Base-by-base conservation (phyloP, 2,888 invertebrate genomes). In the Tenthredo mesomela region DNA sequence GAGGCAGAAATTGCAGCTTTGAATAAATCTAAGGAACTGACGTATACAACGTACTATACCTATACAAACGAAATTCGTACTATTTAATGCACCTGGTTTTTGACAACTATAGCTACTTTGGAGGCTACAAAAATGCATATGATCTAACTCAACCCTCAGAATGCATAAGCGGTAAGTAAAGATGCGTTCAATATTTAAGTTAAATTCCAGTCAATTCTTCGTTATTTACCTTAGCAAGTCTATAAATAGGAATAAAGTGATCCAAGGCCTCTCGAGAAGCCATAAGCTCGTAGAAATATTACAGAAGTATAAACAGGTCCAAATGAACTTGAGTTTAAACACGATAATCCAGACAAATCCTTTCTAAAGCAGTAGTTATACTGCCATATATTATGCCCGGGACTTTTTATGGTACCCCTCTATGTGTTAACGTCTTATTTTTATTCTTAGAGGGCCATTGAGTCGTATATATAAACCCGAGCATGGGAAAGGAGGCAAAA, bases 381-480 rank as follows among this genome's bases (percentile, higher is more conserved):
- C 87, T 85, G 88, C 88, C 90, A 87, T 89, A 89, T 90, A 89
- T 88, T 87, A 87, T 85, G 78, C 82, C 78, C 80, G 84, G 40
- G 86, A 86, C 85, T 88, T 88, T 88, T 87, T 88, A 86, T 58
- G 85, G 73, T 65, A 18, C 43, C 84, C 78, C 77, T 88, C 89
- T 89, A 89, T 90, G 92, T 91, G 92, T 92, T 92, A 92, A 91
- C 92, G 91, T 93, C 92, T 92, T 91, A 91, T 92, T 92, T 91
- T 92, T 89, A 90, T 91, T 87, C 90, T 91, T 90, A 87, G 86
- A 87, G 87, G 87, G 87, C 82, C 67, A 82, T 82, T 82, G 71
- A 73, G 71, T 43, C 71, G 71, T 73, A 43, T 43, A 40, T 73
- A 43, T 73, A 25, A 43, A 73, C 71, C 71, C 61, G 61, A 50